Percentiles rank a stretch among this genome's conserved stretches.
Conservation (phyloP, 2,113 vertebrate genomes). For the Rhagologus leucostigma region DNA sequence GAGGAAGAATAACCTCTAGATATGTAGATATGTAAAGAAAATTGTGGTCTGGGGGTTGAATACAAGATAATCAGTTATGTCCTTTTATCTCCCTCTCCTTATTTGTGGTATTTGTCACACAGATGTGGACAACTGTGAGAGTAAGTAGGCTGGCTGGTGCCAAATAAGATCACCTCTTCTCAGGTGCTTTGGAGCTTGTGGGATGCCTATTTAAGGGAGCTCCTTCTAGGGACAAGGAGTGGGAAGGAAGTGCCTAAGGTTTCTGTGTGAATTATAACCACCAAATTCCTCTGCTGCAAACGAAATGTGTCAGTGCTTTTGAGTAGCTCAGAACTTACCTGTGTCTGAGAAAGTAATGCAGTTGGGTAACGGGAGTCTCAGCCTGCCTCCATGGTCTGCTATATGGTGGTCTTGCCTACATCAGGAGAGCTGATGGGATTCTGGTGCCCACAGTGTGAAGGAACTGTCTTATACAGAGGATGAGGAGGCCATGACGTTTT, state of each 20-base stretch:
- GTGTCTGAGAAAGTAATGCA: background rate
- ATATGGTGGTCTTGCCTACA: background rate
- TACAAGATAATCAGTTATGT: background rate
- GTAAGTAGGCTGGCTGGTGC: background rate
- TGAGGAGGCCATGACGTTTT: background rate
- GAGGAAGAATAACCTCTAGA: background rate
- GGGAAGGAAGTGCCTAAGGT: background rate
- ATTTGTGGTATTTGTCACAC: background rate
- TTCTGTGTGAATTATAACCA: background rate
- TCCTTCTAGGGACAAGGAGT: background rate
- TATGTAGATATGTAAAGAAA: background rate
- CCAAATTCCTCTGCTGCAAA: background rate
- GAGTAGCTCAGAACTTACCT: background rate
- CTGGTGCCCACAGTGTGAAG: background rate
- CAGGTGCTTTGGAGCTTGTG: background rate
- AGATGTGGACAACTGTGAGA: background rate
- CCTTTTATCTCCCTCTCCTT: background rate
- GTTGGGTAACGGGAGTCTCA: background rate
- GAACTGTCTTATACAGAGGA: background rate
- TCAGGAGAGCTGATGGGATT: background rate
- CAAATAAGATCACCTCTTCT: background rate
- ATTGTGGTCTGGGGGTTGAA: background rate
- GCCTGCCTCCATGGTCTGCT: background rate
- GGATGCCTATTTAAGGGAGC: background rate
- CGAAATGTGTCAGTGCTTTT: background rate